Evolutionary conservation across 2,888 invertebrate species (phyloP).

Genomic region (Brenthis daphne): DNA sequence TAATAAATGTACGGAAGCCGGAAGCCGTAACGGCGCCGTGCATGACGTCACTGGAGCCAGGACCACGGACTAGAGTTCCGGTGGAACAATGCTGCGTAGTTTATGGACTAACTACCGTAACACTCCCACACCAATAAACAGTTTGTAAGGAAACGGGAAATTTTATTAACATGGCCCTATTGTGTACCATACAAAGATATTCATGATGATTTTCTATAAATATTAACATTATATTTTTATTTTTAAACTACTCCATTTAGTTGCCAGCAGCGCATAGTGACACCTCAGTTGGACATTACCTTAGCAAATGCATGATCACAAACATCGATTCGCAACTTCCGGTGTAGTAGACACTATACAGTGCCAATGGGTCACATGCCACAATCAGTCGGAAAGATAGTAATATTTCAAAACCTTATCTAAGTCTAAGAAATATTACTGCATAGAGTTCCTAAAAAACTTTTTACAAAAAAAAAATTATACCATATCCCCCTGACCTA

Average conservation of each 20-base stretch:
- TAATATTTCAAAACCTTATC: too few relatives aligned
- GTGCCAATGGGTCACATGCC: too few relatives aligned
- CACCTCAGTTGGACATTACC: too few relatives aligned
- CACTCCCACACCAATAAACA: constrained; percentile 31
- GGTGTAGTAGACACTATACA: too few relatives aligned
- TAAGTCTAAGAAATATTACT: too few relatives aligned
- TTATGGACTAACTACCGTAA: constrained; percentile 46
- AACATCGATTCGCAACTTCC: too few relatives aligned
- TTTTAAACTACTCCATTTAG: not conserved
- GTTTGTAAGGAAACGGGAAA: constrained; percentile 33
- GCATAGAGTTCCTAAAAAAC: too few relatives aligned
- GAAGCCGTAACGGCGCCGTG: constrained; percentile 56
- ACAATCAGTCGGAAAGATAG: too few relatives aligned
- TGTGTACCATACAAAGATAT: constrained; percentile 23
- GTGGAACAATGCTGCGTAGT: constrained; percentile 58
- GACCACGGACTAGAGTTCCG: constrained; percentile 59
- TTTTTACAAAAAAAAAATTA: too few relatives aligned
- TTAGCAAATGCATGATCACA: too few relatives aligned
- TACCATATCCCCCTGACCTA: too few relatives aligned
- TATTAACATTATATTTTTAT: not conserved
- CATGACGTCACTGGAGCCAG: constrained; percentile 60
- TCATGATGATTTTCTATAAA: constrained; percentile 1
- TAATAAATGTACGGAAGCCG: constrained; percentile 47
- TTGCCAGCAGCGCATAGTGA: too few relatives aligned
- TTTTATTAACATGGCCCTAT: constrained; percentile 28